These are phyloP conservation scores for Montipora foliosa DNA, from an alignment of 64 coral and sea anemone species.

Conservation along the genomic window DNA sequence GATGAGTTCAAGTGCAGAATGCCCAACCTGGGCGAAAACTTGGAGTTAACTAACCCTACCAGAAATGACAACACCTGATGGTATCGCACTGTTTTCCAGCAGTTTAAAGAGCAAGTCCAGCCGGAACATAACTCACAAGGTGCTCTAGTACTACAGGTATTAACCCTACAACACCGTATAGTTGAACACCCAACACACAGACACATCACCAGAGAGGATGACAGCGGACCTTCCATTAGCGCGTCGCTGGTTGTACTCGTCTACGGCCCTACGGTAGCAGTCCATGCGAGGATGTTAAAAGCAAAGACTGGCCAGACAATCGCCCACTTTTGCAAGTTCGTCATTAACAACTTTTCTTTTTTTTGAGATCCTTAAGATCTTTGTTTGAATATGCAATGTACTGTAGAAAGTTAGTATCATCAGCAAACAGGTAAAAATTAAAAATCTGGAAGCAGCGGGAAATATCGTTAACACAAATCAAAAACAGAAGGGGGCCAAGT, in stretches of 20 bases:
- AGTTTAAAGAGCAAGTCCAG: background rate
- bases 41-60: background rate
- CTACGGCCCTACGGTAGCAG: constrained; percentile 6
- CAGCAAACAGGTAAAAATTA: too few relatives aligned
- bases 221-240: constrained; percentile 8
- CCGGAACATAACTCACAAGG: background rate
- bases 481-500: too few relatives aligned
- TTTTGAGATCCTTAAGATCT: too few relatives aligned
- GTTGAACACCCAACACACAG: background rate
- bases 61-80: background rate
- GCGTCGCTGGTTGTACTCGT: background rate
- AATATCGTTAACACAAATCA: too few relatives aligned
- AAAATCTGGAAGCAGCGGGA: too few relatives aligned
- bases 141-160: constrained; percentile 2
- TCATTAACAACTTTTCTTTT: too few relatives aligned
- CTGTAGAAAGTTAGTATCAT: too few relatives aligned
- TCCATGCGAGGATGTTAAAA: background rate
- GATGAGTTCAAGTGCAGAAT: too few relatives aligned
- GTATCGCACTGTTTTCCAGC: background rate
- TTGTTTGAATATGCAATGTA: too few relatives aligned
- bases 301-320: background rate
- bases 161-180: background rate
- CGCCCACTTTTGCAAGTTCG: too few relatives aligned
- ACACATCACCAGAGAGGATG: background rate
- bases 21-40: too few relatives aligned